Evolutionary conservation across 2,888 invertebrate genomes (phyloP).

Genomic region (Tromatobia lineatoria): DNA sequence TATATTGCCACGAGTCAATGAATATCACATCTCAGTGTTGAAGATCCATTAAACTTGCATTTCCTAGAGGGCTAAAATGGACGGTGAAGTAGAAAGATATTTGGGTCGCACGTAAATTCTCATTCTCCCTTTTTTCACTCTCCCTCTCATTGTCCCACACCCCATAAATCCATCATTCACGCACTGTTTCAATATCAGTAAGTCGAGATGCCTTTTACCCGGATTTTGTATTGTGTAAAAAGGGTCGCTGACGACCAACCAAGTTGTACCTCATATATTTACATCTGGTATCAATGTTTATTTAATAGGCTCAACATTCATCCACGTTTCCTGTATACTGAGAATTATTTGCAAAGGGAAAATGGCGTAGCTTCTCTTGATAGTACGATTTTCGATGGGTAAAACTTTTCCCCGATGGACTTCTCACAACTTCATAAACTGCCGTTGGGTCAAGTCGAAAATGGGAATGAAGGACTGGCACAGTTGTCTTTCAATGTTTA

Average conservation of each 20-base stretch:
- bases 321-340: too few relatives aligned
- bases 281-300: not conserved
- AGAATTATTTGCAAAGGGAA: too few relatives aligned
- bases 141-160: not conserved
- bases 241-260: not conserved
- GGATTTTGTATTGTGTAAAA: not conserved
- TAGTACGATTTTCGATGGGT: too few relatives aligned
- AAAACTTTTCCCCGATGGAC: too few relatives aligned
- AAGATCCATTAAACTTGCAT: constrained; percentile 53
- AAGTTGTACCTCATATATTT: not conserved
- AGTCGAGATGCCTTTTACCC: not conserved
- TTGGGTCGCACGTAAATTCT: not conserved
- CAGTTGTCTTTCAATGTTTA: too few relatives aligned
- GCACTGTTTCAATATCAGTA: not conserved
- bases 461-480: too few relatives aligned
- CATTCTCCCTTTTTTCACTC: not conserved
- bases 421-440: too few relatives aligned
- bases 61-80: not conserved
- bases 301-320: not conserved
- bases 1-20: constrained; percentile 36
- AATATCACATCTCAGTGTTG: constrained; percentile 4
- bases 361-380: too few relatives aligned
- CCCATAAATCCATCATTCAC: constrained; percentile 8
- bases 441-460: too few relatives aligned
- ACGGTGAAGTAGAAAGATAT: not conserved